Evolutionary conservation across 2,797 vertebrate genomes (phyloP), one percentile per base, ranked within the genome.

Genomic region (Tachyglossus aculeatus): DNA sequence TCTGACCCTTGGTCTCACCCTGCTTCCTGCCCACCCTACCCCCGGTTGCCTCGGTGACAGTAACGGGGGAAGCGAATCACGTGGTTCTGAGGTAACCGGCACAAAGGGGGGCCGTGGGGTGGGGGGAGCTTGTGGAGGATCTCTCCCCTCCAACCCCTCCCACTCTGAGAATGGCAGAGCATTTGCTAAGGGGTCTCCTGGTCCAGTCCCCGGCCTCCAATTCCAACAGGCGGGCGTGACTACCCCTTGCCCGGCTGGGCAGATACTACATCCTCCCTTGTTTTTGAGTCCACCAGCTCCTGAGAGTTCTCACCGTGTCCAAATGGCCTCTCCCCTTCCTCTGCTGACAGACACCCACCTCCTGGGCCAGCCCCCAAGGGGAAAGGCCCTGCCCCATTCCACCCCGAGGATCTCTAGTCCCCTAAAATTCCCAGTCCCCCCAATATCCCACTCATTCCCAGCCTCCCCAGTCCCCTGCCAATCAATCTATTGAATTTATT

Each of bases 11-110:
- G 38, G 13, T n/a, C 56, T 25, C 16, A 15, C 10, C 13, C n/a
- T 19, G 18, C 19, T 84, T 77, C 31, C 16, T 79, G 86, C 90
- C 86, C 90, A 60, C 44, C 45, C 74, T 40, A 79, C 47, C 75
- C 60, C 91, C 74, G 18, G 88, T 91, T 93, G 88, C 90, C 93
- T 93, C 94, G 88, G 93, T 88, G 94, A 95, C 93, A 48, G 80
- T 82, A 81, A 67, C 82, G 66, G 86, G 71, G 80, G 68, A 58
- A 14, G 74, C 33, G 48, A 80, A 51, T 74, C 74, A 80, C 69
- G 66, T 66, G 78, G 65, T 83, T 77, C 66, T 54, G 58, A 74
- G 62, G 70, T 54, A 60, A 71, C 61, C 61, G 57, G 47, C 71
- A 72, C 2, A 47, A 59, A 74, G 72, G 67, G 74, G 60, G 67